Base-by-base conservation (phyloP, 2,113 vertebrate genomes). In the Sorex fumeus region DNA sequence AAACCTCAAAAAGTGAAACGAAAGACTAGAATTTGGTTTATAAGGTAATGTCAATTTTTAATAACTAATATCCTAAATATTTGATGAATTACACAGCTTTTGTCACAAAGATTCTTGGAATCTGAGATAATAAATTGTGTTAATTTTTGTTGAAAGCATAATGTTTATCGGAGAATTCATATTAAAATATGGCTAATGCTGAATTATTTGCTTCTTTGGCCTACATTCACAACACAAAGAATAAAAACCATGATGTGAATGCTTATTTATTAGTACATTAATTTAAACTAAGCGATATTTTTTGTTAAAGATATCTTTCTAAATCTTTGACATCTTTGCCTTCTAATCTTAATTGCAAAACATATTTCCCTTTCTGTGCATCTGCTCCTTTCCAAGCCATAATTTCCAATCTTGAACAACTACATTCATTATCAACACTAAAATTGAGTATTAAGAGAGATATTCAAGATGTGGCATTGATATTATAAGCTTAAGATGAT, bases 221-320 rank as follows among this genome's bases (percentile, higher is more conserved):
- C 28, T 78, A 40, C 0, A 18, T 72, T 94, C 7, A 72, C 25
- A 84, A 43, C 71, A 36, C 30, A 28, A 6, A 74, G 3, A 74
- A 92, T 23, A 84, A 91, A 81, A 79, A 8, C 16, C 16, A 57
- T 77, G 40, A n/a, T 57, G n/a, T 60, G 13, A 19, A n/a, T 93
- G 50, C 84, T 91, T 78, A 70, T 75, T 93, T 84, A 82, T 91
- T 79, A 90, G 72, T 90, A 92, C 45, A n/a, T 57, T 21, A 84
- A 93, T 18, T 87, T 89, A 93, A 84, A 84, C 86, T 91, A 90
- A 85, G 57, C 8, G 91, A 19, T 84, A 47, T 93, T 75, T 80
- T 77, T 66, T 76, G 40, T 32, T 47, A 81, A 92, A 87, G 30
- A 66, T n/a, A 4, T 70, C 69, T 90, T 57, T 76, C 62, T 87